Evolutionary conservation across 2,113 vertebrate species (phyloP).

Genomic region (Oryzias javanicus): DNA sequence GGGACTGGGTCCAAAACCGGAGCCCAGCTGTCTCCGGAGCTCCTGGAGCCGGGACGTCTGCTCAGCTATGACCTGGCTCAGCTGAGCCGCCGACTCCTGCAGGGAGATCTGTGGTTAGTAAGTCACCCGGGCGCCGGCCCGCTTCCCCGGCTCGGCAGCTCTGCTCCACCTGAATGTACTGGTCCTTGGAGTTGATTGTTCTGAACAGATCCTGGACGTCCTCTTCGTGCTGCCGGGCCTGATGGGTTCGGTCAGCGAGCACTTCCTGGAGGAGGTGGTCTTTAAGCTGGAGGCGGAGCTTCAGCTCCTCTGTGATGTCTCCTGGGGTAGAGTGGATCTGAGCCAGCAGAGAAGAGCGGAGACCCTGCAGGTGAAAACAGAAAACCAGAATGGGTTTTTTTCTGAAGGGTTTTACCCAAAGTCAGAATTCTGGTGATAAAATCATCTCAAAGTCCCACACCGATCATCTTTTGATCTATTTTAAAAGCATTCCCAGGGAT

Average conservation of each 20-base stretch:
- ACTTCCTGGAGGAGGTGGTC: conserved; percentile 89
- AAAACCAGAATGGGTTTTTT: background rate
- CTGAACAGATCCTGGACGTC: conserved; percentile 84
- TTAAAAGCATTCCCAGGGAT: no score
- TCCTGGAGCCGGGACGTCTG: conserved; percentile 80
- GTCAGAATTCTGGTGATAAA: no score
- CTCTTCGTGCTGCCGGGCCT: conserved; percentile 79
- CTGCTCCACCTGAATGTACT: conserved; percentile 78
- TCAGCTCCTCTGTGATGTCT: conserved; percentile 81
- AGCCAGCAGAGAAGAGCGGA: conserved; percentile 81
- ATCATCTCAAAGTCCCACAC: no score
- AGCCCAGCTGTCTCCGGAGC: conserved; percentile 78
- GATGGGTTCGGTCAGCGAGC: conserved; percentile 75
- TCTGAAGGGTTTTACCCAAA: no score
- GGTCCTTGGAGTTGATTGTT: conserved; percentile 78
- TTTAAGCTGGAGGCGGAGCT: conserved; percentile 83
- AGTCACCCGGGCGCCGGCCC: background rate
- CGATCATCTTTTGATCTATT: no score
- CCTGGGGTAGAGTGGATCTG: conserved; percentile 76
- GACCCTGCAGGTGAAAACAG: conserved; percentile 69
- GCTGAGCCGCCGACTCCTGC: conserved; percentile 79
- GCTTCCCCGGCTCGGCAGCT: background rate
- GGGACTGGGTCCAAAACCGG: background rate
- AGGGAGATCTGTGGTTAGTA: background rate
- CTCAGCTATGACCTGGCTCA: conserved; percentile 79